A percentile compares a stretch with the other conserved stretches of the same genome.
These are phyloP conservation scores for Drosophila arizonae DNA, from an alignment of 1,140 invertebrate genomes.

Conservation along the genomic window DNA sequence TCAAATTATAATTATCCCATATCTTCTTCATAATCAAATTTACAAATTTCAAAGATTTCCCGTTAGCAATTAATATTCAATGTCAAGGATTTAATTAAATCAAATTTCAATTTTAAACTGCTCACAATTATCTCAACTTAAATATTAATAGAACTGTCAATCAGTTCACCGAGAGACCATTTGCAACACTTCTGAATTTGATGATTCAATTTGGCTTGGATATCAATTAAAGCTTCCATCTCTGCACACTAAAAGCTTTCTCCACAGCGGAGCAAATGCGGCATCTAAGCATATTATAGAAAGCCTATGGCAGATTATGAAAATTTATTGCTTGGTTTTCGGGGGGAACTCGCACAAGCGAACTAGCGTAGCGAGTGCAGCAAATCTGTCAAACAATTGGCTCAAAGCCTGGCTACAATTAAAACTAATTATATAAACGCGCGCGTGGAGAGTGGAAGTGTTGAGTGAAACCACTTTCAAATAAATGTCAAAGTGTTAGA, in stretches of 20 bases:
- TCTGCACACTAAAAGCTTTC: not conserved
- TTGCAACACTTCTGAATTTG: too few relatives aligned
- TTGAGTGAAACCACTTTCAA: constrained; percentile 40
- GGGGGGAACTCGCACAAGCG: not conserved
- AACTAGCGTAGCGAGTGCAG: not conserved
- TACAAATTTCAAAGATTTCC: too few relatives aligned
- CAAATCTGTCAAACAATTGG: constrained; percentile 25
- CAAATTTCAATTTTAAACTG: too few relatives aligned
- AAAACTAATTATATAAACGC: constrained; percentile 37
- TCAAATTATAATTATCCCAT: too few relatives aligned
- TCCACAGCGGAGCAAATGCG: not conserved
- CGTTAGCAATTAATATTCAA: too few relatives aligned
- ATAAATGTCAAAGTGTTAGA: constrained; percentile 38
- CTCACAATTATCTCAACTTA: too few relatives aligned
- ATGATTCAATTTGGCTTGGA: too few relatives aligned
- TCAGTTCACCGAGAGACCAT: too few relatives aligned
- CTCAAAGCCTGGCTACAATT: constrained; percentile 24
- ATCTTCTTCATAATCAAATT: too few relatives aligned
- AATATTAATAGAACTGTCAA: too few relatives aligned
- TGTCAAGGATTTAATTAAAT: too few relatives aligned
- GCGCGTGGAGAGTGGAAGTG: constrained; percentile 6
- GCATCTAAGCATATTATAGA: not conserved
- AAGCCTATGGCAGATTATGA: constrained; percentile 32
- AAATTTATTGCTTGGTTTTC: constrained; percentile 61
- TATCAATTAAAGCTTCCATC: too few relatives aligned